Evolutionary conservation across 2,888 invertebrate species (phyloP), one percentile per base, ranked within the genome.

Genomic region (Criorhina ranunculi): DNA sequence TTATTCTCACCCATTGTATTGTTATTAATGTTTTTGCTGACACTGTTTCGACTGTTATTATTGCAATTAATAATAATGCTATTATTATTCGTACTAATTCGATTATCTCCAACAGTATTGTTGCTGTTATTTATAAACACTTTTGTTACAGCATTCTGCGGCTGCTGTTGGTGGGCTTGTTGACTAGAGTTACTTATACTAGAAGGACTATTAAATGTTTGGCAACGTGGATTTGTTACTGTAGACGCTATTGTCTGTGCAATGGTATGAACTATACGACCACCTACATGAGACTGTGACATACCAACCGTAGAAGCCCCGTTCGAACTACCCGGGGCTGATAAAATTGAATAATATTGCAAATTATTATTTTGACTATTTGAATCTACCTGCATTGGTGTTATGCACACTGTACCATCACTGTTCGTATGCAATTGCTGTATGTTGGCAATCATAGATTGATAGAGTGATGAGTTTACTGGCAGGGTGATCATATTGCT

Each of bases 401-500:
- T 95, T 80, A 97, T 95, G 93, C 96, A 96, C 89, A 97, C 95
- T 55, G 95, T 95, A 89, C 96, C 96, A 91, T 97, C 96, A 88
- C 94, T 94, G 87, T 93, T 94, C 62, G 94, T 93, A 88, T 95
- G 95, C 87, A 96, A 93, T 90, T 95, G 94, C 91, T 96, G 96
- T 91, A 97, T 96, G 91, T 96, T 96, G 72, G 98, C 97, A 90
- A 98, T 96, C 94, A 98, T 98, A 80, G 97, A 97, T 93, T 98
- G 98, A 93, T 98, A 98, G 96, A 98, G 97, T 86, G 97, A 97
- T 77, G 97, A 96, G 49, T 97, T 96, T 86, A 98, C 97, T 72
- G 98, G 98, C 89, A 98, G 97, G 70, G 98, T 98, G 91, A 98
- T 98, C 93, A 98, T 98, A 82, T 98, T 98, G 89, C 97, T 96